phyloP scores from a whole-genome alignment of 2,888 invertebrate species.

The Petrophora chlorosata region DNA sequence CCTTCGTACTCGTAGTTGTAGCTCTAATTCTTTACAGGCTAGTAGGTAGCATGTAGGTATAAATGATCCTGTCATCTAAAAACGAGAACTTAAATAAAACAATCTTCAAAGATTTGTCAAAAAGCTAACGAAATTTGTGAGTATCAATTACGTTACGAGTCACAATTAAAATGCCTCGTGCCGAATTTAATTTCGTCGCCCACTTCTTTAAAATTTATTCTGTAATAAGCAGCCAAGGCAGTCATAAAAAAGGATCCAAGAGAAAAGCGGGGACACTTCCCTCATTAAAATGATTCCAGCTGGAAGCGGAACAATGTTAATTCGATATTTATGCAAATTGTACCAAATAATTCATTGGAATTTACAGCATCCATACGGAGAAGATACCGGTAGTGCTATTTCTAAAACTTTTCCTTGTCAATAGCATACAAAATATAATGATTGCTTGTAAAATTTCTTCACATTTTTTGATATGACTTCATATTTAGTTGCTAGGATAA shows the following conservation, averaged over 20 bases:
- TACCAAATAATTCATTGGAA: constrained; percentile 53
- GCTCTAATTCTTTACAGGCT: background rate
- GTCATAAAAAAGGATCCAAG: constrained; percentile 53
- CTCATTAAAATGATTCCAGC: constrained; percentile 59
- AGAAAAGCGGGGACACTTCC: constrained; percentile 50
- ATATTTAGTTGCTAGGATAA: background rate
- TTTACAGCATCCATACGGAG: constrained; percentile 44
- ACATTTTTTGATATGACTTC: too few relatives aligned
- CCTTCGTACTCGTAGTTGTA: too few relatives aligned
- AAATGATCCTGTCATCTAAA: background rate
- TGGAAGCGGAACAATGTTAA: constrained; percentile 61
- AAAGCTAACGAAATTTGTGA: constrained; percentile 33
- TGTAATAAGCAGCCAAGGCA: constrained; percentile 52
- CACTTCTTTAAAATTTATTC: constrained; percentile 54
- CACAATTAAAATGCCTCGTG: constrained; percentile 48
- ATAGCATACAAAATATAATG: too few relatives aligned
- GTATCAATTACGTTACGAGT: constrained; percentile 43
- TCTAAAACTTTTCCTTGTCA: background rate
- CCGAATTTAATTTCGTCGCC: constrained; percentile 48
- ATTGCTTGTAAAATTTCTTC: too few relatives aligned
- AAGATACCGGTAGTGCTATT: constrained; percentile 26
- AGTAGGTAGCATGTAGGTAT: background rate
- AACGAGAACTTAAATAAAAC: background rate
- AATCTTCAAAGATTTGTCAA: constrained; percentile 15
- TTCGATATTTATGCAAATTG: constrained; percentile 63